phyloP scores from a whole-genome alignment of 2,113 vertebrate species.

The Rhadina sibilatrix region DNA sequence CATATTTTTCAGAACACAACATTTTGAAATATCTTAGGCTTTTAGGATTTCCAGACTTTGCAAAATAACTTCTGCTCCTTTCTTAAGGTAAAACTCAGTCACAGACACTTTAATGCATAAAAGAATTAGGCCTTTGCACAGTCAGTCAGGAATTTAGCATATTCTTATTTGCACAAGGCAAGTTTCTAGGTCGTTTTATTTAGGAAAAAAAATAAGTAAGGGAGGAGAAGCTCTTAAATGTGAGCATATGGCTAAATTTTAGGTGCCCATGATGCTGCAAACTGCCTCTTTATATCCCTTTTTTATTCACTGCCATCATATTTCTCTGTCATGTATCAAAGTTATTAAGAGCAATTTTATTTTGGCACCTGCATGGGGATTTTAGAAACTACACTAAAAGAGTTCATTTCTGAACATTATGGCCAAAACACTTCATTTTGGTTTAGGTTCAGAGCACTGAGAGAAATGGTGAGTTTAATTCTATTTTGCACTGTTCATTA shows the following conservation, averaged over 20 bases:
- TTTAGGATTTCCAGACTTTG: neutral
- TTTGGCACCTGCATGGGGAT: neutral
- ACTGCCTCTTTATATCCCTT: neutral
- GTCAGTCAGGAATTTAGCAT: neutral
- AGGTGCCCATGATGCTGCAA: neutral
- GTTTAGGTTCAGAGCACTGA: neutral
- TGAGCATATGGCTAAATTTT: neutral
- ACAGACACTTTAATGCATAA: neutral
- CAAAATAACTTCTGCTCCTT: neutral
- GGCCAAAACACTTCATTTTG: neutral
- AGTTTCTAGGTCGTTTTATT: neutral
- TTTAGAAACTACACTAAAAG: neutral
- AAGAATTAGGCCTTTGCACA: neutral
- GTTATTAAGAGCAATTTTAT: neutral
- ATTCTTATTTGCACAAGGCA: neutral
- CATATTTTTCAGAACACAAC: neutral
- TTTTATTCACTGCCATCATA: neutral
- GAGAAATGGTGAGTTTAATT: accelerated
- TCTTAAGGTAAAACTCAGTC: neutral
- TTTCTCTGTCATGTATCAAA: neutral
- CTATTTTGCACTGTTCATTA: neutral
- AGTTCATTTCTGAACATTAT: neutral
- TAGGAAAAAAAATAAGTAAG: neutral
- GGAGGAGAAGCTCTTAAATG: neutral
- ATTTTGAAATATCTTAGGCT: neutral